These are phyloP conservation scores for Cheilosia vernalis DNA, from an alignment of 2,888 invertebrate species.

Conservation along the genomic window DNA sequence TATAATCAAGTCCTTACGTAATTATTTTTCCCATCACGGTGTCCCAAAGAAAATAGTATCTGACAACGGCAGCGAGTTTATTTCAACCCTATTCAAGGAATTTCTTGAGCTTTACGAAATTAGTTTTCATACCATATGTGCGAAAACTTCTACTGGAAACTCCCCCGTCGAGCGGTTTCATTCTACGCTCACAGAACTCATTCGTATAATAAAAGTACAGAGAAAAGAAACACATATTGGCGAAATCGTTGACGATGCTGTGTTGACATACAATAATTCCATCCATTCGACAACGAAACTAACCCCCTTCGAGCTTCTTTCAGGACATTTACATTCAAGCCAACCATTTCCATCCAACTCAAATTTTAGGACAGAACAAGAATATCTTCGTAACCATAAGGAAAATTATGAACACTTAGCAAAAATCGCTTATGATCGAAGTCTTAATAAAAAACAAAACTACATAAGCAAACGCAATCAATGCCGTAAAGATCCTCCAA, in stretches of 20 bases:
- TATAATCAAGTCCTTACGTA: conserved; percentile 43
- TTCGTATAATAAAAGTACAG: background rate
- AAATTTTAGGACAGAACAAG: background rate
- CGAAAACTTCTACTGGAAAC: conserved; percentile 65
- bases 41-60: conserved; percentile 48
- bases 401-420: conserved; percentile 25
- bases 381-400: conserved; percentile 15
- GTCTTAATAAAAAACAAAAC: conserved; percentile 25
- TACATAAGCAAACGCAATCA: conserved; percentile 56
- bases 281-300: conserved; percentile 48
- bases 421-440: conserved; percentile 44
- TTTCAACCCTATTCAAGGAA: conserved; percentile 58
- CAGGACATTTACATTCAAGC: background rate
- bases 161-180: conserved; percentile 64
- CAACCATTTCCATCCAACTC: background rate
- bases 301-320: conserved; percentile 7
- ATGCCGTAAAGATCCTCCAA: background rate
- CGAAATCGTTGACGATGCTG: conserved; percentile 30
- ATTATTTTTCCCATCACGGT: conserved; percentile 43
- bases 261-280: too few species aligned
- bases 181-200: conserved; percentile 54
- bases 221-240: background rate
- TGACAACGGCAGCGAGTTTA: conserved; percentile 70
- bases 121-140: conserved; percentile 54
- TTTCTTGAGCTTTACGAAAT: conserved; percentile 57